These are phyloP conservation scores for Chelidonichthys spinosus DNA, from an alignment of 2,797 vertebrate species.

Conservation along the genomic window DNA sequence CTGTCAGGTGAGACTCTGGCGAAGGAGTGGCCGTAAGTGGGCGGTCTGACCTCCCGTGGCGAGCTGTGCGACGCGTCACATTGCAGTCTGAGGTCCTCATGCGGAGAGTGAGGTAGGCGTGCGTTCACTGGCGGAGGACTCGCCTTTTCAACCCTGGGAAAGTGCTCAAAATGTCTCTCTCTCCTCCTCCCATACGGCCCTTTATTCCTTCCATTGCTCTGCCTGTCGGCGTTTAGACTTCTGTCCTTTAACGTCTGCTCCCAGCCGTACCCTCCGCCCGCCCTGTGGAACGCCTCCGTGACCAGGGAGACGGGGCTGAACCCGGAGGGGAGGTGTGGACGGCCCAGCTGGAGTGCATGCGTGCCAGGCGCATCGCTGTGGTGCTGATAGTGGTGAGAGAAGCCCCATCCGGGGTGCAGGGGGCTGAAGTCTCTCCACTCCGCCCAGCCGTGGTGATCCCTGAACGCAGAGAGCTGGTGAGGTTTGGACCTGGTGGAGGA, in stretches of 20 bases:
- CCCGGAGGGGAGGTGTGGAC: conserved; percentile 40
- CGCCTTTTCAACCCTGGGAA: conserved; percentile 37
- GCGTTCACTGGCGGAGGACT: conserved; percentile 25
- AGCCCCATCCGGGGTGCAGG: conserved; percentile 59
- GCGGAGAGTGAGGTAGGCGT: conserved; percentile 44
- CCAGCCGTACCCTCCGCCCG: conserved; percentile 42
- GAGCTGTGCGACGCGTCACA: conserved; percentile 30
- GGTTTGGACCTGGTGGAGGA: conserved; percentile 55
- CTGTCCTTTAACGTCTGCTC: conserved; percentile 56
- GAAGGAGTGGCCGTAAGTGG: conserved; percentile 39
- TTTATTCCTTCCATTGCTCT: conserved; percentile 49
- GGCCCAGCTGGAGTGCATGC: conserved; percentile 33
- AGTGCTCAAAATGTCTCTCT: conserved; percentile 43
- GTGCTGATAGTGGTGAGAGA: conserved; percentile 51
- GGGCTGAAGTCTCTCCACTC: conserved; percentile 64
- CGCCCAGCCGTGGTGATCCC: conserved; percentile 64
- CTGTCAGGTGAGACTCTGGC: conserved; percentile 9
- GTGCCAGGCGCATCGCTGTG: conserved; percentile 31
- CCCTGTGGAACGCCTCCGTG: conserved; percentile 36
- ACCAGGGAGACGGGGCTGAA: conserved; percentile 39
- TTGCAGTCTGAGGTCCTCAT: conserved; percentile 22
- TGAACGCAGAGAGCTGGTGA: conserved; percentile 60
- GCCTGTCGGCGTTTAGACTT: conserved; percentile 30
- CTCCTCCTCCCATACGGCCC: conserved; percentile 57
- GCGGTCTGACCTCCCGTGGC: conserved; percentile 18